phyloP scores from a whole-genome alignment of 2,888 invertebrate species.

The Ophraella communa region DNA sequence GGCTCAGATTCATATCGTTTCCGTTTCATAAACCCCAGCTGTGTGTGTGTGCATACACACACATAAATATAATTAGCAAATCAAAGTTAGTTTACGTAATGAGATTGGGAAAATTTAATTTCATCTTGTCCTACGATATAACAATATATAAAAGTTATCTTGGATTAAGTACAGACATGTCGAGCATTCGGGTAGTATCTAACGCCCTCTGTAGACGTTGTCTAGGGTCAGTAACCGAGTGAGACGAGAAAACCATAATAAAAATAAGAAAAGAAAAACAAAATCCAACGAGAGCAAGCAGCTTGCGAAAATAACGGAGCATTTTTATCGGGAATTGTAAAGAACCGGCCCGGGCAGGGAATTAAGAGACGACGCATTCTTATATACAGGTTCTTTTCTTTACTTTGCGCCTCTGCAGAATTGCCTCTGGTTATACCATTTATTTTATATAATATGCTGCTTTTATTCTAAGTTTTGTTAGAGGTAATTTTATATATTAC shows the following conservation, averaged over 20 bases:
- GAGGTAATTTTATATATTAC: not conserved
- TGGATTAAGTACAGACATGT: conserved; percentile 23
- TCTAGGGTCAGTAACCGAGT: conserved; percentile 54
- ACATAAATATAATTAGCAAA: too few relatives aligned
- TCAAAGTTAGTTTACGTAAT: not conserved
- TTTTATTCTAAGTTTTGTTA: not conserved
- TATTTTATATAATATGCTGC: not conserved
- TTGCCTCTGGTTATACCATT: conserved; percentile 8
- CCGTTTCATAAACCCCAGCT: too few relatives aligned
- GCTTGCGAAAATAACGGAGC: conserved; percentile 60
- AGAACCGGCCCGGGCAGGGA: conserved; percentile 55
- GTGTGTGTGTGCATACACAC: too few relatives aligned
- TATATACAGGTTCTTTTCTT: conserved; percentile 41
- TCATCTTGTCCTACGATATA: not conserved
- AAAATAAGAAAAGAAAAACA: conserved; percentile 53
- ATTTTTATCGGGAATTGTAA: conserved; percentile 59
- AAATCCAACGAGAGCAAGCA: conserved; percentile 55
- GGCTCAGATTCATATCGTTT: too few relatives aligned
- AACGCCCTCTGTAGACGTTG: conserved; percentile 52
- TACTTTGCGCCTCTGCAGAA: conserved; percentile 20
- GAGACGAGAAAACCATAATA: conserved; percentile 55
- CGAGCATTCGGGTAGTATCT: conserved; percentile 46
- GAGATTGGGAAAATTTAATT: not conserved
- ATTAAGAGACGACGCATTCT: conserved; percentile 49
- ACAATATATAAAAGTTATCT: not conserved